Evolutionary conservation across 2,797 vertebrate species (phyloP).

Genomic region (Orestias chungarensis): DNA sequence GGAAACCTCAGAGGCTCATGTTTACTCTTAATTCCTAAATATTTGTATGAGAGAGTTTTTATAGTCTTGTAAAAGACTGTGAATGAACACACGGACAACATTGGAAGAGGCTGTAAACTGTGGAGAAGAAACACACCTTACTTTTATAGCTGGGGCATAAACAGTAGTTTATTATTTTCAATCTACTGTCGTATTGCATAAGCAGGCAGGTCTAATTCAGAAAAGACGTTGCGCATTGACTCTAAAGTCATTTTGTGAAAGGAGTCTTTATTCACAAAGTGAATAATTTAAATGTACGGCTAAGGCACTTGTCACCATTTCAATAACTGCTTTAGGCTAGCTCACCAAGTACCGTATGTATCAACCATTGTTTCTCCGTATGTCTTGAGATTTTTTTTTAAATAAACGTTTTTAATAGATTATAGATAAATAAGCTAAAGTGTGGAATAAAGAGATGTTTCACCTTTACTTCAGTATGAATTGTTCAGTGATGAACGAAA

Average conservation of each 20-base stretch:
- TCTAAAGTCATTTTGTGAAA: constrained; percentile 44
- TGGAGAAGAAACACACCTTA: constrained; percentile 77
- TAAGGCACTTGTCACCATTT: constrained; percentile 24
- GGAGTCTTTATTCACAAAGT: constrained; percentile 41
- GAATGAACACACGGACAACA: constrained; percentile 57
- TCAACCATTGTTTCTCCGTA: constrained; percentile 2
- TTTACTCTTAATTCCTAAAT: constrained; percentile 77
- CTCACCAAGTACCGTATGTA: not conserved
- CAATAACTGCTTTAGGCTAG: not conserved
- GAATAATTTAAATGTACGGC: constrained; percentile 36
- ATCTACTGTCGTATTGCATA: constrained; percentile 76
- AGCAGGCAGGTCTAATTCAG: constrained; percentile 48
- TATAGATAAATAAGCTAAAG: constrained; percentile 1
- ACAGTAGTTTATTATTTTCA: constrained; percentile 82
- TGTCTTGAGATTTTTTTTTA: not conserved
- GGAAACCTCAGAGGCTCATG: constrained; percentile 61
- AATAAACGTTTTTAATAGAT: constrained; percentile 7
- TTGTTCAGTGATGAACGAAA: constrained; percentile 31
- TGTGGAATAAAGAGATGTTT: constrained; percentile 12
- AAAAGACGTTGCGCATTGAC: constrained; percentile 46
- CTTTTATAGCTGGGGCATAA: constrained; percentile 78
- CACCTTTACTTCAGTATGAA: not conserved
- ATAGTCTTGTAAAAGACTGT: constrained; percentile 67
- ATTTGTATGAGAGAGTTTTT: constrained; percentile 75
- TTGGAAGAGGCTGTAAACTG: constrained; percentile 62